Percentiles rank a stretch among this genome's conserved stretches.
phyloP scores from a whole-genome alignment of 2,113 vertebrate species.

The Riparia riparia region DNA sequence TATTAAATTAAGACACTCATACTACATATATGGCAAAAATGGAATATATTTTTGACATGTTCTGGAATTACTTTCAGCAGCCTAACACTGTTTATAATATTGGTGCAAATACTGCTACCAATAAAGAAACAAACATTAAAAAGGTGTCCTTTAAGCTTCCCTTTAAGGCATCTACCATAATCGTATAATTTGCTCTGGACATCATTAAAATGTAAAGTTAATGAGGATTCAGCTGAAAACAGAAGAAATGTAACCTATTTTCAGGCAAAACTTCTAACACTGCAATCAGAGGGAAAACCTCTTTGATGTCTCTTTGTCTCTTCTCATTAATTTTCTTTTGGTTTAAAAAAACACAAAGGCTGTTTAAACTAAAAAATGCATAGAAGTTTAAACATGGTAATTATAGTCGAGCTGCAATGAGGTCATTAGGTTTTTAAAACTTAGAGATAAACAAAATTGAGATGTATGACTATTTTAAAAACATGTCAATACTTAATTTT shows the following conservation, averaged over 20 bases:
- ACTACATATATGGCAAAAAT: background rate
- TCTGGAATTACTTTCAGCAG: constrained; percentile 49
- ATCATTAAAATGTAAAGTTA: constrained; percentile 96
- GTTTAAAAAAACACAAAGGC: constrained; percentile 80
- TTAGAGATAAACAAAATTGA: constrained; percentile 77
- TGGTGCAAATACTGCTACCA: constrained; percentile 67
- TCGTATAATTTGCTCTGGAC: constrained; percentile 81
- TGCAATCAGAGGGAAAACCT: constrained; percentile 86
- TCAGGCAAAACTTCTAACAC: constrained; percentile 92
- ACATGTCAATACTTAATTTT: constrained; percentile 45
- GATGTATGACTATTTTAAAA: constrained; percentile 57
- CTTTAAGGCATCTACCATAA: constrained; percentile 82
- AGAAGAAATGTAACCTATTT: constrained; percentile 91
- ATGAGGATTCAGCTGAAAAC: constrained; percentile 91
- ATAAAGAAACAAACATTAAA: constrained; percentile 71
- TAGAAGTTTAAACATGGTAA: constrained; percentile 83
- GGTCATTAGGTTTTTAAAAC: constrained; percentile 77
- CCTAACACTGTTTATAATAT: constrained; percentile 69
- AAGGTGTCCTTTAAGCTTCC: constrained; percentile 78
- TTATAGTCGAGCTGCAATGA: constrained; percentile 79
- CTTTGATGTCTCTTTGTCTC: constrained; percentile 94
- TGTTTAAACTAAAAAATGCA: constrained; percentile 79
- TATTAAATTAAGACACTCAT: constrained; percentile 16
- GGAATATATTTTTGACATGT: background rate
- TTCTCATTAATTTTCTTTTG: constrained; percentile 92